phyloP scores from a whole-genome alignment of 1,140 invertebrate genomes.

The Tetranychus cinnabarinus region DNA sequence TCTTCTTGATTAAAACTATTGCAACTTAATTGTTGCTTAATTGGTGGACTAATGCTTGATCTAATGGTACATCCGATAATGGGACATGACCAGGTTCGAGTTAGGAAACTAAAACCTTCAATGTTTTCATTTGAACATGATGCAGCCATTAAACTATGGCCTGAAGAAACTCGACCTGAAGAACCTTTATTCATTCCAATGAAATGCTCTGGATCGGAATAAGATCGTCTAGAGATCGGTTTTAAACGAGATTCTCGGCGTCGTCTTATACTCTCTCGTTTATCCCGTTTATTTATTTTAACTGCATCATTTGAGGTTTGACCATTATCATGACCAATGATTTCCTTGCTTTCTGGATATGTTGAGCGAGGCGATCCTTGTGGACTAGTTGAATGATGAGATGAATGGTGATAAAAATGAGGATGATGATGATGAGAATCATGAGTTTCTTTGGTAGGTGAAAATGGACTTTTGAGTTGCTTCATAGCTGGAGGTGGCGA shows the following conservation, averaged over 20 bases:
- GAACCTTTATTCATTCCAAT: neutral
- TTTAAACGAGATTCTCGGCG: neutral
- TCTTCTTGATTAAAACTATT: neutral
- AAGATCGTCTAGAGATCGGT: neutral
- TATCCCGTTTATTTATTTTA: neutral
- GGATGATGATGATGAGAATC: too few species aligned
- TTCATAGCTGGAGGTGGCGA: neutral
- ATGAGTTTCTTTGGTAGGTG: too few species aligned
- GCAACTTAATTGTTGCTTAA: conserved; percentile 1
- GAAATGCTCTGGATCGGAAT: conserved; percentile 1
- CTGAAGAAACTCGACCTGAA: too few species aligned
- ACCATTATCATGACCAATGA: neutral
- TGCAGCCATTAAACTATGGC: neutral
- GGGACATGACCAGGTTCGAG: neutral
- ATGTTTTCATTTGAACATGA: neutral
- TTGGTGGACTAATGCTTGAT: neutral
- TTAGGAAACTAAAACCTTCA: neutral
- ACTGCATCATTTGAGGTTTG: neutral
- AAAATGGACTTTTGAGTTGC: too few species aligned
- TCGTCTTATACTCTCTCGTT: neutral
- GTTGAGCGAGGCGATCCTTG: too few species aligned
- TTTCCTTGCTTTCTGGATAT: neutral
- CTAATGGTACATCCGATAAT: neutral
- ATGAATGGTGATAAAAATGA: too few species aligned
- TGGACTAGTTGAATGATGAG: too few species aligned